A percentile compares a stretch with the other conserved stretches of the same genome.
Evolutionary conservation across 2,797 vertebrate genomes (phyloP).

Genomic region (Ammospiza maritima): DNA sequence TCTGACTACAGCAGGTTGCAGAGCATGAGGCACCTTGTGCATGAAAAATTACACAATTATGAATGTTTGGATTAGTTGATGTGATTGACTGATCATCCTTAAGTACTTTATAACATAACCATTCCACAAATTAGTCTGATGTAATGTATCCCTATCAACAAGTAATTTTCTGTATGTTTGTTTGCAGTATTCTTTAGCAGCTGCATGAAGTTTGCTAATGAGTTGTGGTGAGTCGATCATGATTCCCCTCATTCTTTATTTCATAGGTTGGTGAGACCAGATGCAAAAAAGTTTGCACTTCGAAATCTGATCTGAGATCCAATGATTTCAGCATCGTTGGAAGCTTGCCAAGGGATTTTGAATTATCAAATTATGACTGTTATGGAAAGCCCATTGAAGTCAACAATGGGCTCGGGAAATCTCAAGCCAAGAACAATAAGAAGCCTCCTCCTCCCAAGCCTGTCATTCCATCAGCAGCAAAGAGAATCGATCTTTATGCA

Average conservation of each 20-base stretch:
- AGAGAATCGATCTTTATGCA: conserved; percentile 94
- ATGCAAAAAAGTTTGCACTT: conserved; percentile 99
- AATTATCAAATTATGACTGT: conserved; percentile 98
- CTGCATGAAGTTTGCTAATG: conserved; percentile 23
- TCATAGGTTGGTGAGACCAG: conserved; percentile 93
- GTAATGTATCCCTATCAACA: conserved; percentile 29
- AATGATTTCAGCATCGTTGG: conserved; percentile 99
- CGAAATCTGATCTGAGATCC: conserved; percentile 96
- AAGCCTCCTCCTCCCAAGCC: conserved; percentile 94
- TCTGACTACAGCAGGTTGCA: conserved; percentile 13
- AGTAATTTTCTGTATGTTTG: conserved; percentile 53
- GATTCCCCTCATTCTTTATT: conserved; percentile 59
- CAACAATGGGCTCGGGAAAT: conserved; percentile 82
- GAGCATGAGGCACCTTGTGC: conserved; percentile 1
- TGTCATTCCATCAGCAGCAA: conserved; percentile 95
- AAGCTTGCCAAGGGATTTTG: conserved; percentile 97
- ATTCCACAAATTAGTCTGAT: conserved; percentile 51
- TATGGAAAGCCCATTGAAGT: conserved; percentile 95
- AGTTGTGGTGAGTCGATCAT: not conserved
- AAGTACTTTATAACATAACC: conserved; percentile 36
- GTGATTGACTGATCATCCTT: conserved; percentile 61
- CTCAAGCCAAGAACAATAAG: conserved; percentile 92
- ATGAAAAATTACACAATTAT: conserved; percentile 21
- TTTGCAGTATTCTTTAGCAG: conserved; percentile 38
- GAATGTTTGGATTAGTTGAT: conserved; percentile 38